These are phyloP conservation scores for Peromyscus melanophrys DNA, from an alignment of 2,797 vertebrate species.

Conservation along the genomic window DNA sequence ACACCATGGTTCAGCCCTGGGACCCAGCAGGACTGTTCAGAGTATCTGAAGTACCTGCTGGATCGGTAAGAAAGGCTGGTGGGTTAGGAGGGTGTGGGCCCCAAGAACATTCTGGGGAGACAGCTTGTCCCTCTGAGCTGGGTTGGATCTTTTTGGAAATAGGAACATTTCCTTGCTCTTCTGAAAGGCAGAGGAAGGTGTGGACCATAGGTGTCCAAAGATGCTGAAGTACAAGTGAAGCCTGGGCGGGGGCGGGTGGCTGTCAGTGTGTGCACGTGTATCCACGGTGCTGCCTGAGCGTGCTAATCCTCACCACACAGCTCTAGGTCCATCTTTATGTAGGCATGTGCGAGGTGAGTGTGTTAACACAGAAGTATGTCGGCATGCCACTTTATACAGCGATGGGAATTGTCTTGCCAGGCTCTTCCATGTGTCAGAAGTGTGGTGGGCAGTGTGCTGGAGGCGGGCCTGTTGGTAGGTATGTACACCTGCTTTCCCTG, in stretches of 20 bases:
- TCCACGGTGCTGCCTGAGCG: background rate
- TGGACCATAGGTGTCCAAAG: background rate
- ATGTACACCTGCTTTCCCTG: background rate
- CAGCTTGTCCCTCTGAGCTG: fast-evolving
- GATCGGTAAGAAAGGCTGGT: slow-evolving; percentile 88
- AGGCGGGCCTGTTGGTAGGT: background rate
- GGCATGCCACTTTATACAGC: background rate
- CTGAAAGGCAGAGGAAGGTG: background rate
- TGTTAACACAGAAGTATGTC: background rate
- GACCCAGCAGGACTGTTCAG: slow-evolving; percentile 93
- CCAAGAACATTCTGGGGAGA: background rate
- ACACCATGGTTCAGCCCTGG: slow-evolving; percentile 93
- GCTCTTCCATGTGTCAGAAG: background rate
- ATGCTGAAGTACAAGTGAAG: background rate
- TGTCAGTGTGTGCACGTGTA: fast-evolving
- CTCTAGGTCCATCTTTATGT: background rate
- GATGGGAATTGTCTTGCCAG: background rate
- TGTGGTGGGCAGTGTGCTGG: background rate
- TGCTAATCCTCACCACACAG: background rate
- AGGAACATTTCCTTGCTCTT: fast-evolving
- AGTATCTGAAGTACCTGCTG: slow-evolving; percentile 93
- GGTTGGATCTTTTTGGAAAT: background rate
- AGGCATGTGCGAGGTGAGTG: background rate
- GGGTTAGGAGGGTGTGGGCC: background rate
- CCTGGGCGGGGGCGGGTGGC: background rate